Percentiles rank a stretch among this genome's conserved stretches.
Evolutionary conservation across 2,888 invertebrate species (phyloP).

Genomic region (Diaperis boleti): DNA sequence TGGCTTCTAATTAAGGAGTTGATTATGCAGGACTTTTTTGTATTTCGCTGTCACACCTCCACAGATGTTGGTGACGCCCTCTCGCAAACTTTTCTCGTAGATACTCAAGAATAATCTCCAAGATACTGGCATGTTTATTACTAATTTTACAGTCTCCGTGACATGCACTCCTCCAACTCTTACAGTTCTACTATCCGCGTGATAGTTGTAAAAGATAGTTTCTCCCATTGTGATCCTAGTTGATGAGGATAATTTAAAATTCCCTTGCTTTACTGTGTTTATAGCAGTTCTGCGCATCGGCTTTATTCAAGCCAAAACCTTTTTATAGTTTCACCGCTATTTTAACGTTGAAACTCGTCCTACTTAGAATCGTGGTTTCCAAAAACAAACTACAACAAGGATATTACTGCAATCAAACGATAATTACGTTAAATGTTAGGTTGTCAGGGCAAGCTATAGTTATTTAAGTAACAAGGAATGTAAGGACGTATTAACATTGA

Average conservation of each 20-base stretch:
- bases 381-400: too few species aligned
- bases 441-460: too few species aligned
- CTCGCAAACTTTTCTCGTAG: conserved; percentile 17
- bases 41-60: conserved; percentile 20
- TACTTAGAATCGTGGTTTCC: too few species aligned
- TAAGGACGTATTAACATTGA: too few species aligned
- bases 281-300: background rate
- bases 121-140: conserved; percentile 18
- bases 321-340: background rate
- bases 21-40: conserved; percentile 36
- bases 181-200: background rate
- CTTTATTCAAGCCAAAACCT: background rate
- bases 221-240: conserved; percentile 2
- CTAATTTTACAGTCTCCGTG: conserved; percentile 29
- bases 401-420: too few species aligned
- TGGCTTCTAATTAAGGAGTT: conserved; percentile 37
- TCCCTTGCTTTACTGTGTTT: background rate
- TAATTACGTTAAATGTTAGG: too few species aligned
- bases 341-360: too few species aligned
- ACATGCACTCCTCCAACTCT: conserved; percentile 13
- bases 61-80: conserved; percentile 22
- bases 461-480: too few species aligned
- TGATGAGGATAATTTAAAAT: conserved; percentile 15
- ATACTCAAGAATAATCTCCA: conserved; percentile 8
- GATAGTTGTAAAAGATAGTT: conserved; percentile 10